Percentiles rank a stretch among this genome's conserved stretches.
Conservation (phyloP, 2,888 invertebrate genomes). For the Chrysolina haemoptera region DNA sequence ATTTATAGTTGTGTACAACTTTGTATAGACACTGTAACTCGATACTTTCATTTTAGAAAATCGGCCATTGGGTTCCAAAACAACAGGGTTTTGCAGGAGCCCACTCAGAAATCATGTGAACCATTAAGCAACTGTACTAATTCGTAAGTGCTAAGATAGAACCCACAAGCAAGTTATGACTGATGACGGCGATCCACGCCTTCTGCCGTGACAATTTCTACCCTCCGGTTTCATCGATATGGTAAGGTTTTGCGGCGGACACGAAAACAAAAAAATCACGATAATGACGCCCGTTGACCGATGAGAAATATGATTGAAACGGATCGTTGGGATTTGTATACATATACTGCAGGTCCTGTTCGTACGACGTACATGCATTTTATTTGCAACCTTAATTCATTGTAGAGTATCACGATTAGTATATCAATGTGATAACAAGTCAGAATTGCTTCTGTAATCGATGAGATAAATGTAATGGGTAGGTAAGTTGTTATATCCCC, state of each 20-base stretch:
- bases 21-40: no score
- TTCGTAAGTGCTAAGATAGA: slow-evolving; percentile 55
- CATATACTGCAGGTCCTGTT: slow-evolving; percentile 11
- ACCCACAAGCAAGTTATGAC: slow-evolving; percentile 61
- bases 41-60: no score
- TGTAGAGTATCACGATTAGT: slow-evolving; percentile 1
- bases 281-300: slow-evolving; percentile 35
- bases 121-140: slow-evolving; percentile 19
- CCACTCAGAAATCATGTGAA: neutral
- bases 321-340: slow-evolving; percentile 15
- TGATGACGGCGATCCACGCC: slow-evolving; percentile 69
- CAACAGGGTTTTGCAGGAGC: no score
- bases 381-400: neutral
- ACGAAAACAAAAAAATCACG: slow-evolving; percentile 37
- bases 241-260: slow-evolving; percentile 34
- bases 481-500: no score
- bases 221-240: slow-evolving; percentile 53
- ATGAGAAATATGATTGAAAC: slow-evolving; percentile 27
- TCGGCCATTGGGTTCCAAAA: no score
- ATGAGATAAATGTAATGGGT: no score
- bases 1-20: no score
- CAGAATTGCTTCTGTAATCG: no score
- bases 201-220: slow-evolving; percentile 67
- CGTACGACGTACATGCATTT: neutral
- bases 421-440: neutral